Base-by-base conservation (phyloP, 2,113 vertebrate species). In the Furnarius figulus region DNA sequence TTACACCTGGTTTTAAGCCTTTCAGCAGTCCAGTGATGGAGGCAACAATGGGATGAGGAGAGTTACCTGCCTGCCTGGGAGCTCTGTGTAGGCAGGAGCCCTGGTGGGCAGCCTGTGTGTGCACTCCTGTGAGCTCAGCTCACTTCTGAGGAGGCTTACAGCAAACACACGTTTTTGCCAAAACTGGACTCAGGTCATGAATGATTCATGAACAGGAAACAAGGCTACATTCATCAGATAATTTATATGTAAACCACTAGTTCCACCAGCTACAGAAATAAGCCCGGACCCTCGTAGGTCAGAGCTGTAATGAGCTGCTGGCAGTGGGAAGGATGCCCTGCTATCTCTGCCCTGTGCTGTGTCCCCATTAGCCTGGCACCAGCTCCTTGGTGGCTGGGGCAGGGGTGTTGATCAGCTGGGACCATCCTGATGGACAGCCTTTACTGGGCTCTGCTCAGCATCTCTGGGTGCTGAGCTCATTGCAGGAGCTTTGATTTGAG, bases 201-300 rank as follows among this genome's bases (percentile, higher is more conserved):
- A 97, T 96, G 88, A 97, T 96, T 96, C 95, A 95, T 92, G 85
- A 90, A 52, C 1, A 5, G 75, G 47, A 88, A 93, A 93, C 92
- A 96, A 96, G 95, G 88, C 92, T 56, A 68, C 95, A 94, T 93
- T 95, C 90, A 96, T 94, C 92, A 84, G 87, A 95, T 92, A 77
- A 96, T 96, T 96, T 77, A 78, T 90, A 92, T 93, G 95, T 88
- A 94, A 96, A 86, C 72, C 92, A 81, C 67, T 49, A 20, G 20
- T 81, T 93, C 35, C 72, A 86, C 5, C 39, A 80, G 68, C 65
- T 67, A 52, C 93, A 92, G 84, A 79, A 91, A 87, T 8, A 33
- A 94, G 61, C 77, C 44, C 35, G 55, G 72, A 40, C 73, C 59
- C 47, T 37, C 0, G 1, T 3, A 22, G 85, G 95, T 93, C 87